Evolutionary conservation across 2,797 vertebrate genomes (phyloP).

Genomic region (Malacoraja senta): DNA sequence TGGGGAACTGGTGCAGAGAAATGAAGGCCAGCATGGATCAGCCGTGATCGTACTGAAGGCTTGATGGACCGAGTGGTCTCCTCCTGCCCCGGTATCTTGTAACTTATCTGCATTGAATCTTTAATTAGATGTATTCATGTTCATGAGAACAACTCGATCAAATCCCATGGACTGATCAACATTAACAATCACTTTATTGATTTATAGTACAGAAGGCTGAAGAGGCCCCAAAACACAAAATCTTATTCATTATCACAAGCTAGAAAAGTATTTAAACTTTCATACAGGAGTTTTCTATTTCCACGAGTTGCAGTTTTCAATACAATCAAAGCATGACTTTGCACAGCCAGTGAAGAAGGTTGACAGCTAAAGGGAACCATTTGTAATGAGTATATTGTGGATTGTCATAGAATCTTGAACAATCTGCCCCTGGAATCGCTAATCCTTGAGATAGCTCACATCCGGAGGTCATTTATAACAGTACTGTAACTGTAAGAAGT

Average conservation of each 20-base stretch:
- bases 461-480: neutral
- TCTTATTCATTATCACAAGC: neutral
- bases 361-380: neutral
- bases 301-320: neutral
- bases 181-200: slow-evolving; percentile 3
- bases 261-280: neutral
- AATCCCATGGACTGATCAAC: neutral
- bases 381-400: neutral
- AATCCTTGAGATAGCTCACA: neutral
- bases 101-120: too few relatives aligned
- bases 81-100: neutral
- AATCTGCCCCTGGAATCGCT: too few relatives aligned
- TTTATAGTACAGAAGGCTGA: neutral
- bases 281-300: neutral
- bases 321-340: neutral
- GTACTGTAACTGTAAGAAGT: neutral
- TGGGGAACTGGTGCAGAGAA: neutral
- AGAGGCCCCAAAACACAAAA: neutral
- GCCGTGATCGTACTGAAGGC: neutral
- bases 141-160: neutral
- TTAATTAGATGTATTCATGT: neutral
- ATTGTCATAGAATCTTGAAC: neutral
- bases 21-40: neutral
- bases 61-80: neutral
- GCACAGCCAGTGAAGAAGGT: neutral